Base-by-base conservation (phyloP, 1,140 invertebrate genomes). In the Holotrichia oblita region DNA sequence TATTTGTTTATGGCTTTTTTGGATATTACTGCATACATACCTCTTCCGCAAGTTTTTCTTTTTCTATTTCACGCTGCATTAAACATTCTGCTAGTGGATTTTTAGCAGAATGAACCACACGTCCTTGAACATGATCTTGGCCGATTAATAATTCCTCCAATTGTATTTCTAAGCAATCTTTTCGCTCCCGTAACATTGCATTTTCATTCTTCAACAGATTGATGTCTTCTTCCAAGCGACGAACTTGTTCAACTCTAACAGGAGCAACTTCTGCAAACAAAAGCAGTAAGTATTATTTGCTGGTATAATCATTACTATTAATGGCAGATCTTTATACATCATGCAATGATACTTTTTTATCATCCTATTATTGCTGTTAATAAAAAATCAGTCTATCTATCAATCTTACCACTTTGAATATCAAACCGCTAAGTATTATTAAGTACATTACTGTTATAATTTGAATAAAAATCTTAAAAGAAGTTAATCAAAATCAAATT, bases 31-130 rank as follows among this genome's bases (percentile, higher is more conserved):
- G 77, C 77, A 76, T 1, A n/a, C 10, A 55, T 79, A 95, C 91
- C 88, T 97, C 95, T 72, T 91, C 91, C 80, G 92, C 88, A 7
- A 96, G 84, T 41, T 91, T 91, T 79, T 92, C 90, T 20, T 95
- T 87, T 80, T 94, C 91, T 75, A 91, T 89, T 81, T 92, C 89
- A 6, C 91, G 75, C 76, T 84, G 75, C 3, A 69, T 74, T n/a
- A 85, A 55, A 55, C 79, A 81, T 74, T 92, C 87, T 0, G 91
- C 88, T 1, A 93, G 89, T 0, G 96, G 96, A 88, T 98, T 97
- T 77, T 93, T 91, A 64, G 85, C 88, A 22, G 92, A 87, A 83
- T 95, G 91, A 69, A 94, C 85, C 83, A 95, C 87, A 87, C 90
- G 40, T 87, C 87, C 87, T 87, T 88, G 41, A 81, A 88, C 74